A percentile compares a stretch with the other conserved stretches of the same genome.
phyloP scores from a whole-genome alignment of 2,888 invertebrate genomes.

The Slavum lentiscoides region DNA sequence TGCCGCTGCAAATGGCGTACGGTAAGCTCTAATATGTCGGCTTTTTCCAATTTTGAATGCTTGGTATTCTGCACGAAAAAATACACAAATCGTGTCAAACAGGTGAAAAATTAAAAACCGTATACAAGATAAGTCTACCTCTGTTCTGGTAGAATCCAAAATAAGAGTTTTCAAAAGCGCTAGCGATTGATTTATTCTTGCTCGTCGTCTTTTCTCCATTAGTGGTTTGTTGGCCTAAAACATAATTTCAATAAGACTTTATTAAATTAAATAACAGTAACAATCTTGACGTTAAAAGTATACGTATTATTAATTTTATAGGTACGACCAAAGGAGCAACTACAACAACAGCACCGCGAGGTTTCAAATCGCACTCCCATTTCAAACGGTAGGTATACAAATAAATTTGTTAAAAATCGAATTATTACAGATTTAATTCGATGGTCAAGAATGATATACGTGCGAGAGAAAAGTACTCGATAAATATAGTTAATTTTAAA shows the following conservation, averaged over 20 bases:
- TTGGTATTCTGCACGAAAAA: slow-evolving; percentile 65
- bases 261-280: not conserved
- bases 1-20: slow-evolving; percentile 79
- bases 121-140: slow-evolving; percentile 57
- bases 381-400: too few relatives aligned
- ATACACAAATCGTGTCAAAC: not conserved
- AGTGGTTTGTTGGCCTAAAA: slow-evolving; percentile 75
- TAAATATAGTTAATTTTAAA: too few relatives aligned
- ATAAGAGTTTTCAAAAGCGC: slow-evolving; percentile 74
- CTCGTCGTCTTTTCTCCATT: slow-evolving; percentile 76
- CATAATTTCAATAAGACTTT: slow-evolving; percentile 21
- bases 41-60: slow-evolving; percentile 82
- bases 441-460: too few relatives aligned
- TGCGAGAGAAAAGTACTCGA: too few relatives aligned
- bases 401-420: too few relatives aligned
- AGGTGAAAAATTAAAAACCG: slow-evolving; percentile 11
- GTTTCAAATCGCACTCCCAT: too few relatives aligned
- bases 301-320: too few relatives aligned
- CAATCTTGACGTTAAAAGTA: too few relatives aligned
- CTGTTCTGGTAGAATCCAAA: slow-evolving; percentile 68
- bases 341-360: too few relatives aligned
- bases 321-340: too few relatives aligned
- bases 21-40: slow-evolving; percentile 81
- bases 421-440: too few relatives aligned
- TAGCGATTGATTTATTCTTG: slow-evolving; percentile 74